Evolutionary conservation across 1,140 invertebrate species (phyloP), one percentile per base, ranked within the genome.

Genomic region (Orussus abietinus): DNA sequence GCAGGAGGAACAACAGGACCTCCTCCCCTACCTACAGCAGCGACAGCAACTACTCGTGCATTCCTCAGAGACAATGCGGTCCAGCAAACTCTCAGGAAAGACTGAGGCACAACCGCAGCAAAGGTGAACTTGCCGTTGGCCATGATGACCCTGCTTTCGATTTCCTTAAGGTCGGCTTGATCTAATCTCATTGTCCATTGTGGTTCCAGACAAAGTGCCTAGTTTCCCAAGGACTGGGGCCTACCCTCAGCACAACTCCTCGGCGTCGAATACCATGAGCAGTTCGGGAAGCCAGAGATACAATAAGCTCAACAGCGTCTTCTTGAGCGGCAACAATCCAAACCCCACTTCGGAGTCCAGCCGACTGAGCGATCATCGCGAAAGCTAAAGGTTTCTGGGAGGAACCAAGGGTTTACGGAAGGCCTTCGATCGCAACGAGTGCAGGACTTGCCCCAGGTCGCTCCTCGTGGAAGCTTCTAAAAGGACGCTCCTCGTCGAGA

Each of bases 21-120:
- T 40, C 59, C 2, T 73, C 72, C n/a, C 70, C 68, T 2, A 67
- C 67, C 5, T 74, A 71, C 41, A 74, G 70, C 29, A 71, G 62
- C 36, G 70, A 75, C 29, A 72, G 67, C 33, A 74, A 72, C 51
- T 75, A 74, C 40, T 72, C 68, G 20, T 72, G 69, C 42, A 69
- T 74, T 47, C 65, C 68, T 4, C 57, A 69, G 33, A 61, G 60
- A 42, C 58, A 68, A 28, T 66, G 62, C 31, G 59, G 59, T 33
- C 62, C 62, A 15, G 52, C 47, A 11, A 66, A 69, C 45, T 71
- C 71, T n/a, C 68, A 72, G 41, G 68, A 74, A 32, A 61, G 67
- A 38, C 51, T 59, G 12, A 69, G 68, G 58, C 67, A 74, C 42
- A 70, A 66, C 41, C 61, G 63, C 42, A 67, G 57, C 38, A 72